These are phyloP conservation scores for Gouania willdenowi DNA, from an alignment of 2,797 vertebrate genomes.

Conservation along the genomic window DNA sequence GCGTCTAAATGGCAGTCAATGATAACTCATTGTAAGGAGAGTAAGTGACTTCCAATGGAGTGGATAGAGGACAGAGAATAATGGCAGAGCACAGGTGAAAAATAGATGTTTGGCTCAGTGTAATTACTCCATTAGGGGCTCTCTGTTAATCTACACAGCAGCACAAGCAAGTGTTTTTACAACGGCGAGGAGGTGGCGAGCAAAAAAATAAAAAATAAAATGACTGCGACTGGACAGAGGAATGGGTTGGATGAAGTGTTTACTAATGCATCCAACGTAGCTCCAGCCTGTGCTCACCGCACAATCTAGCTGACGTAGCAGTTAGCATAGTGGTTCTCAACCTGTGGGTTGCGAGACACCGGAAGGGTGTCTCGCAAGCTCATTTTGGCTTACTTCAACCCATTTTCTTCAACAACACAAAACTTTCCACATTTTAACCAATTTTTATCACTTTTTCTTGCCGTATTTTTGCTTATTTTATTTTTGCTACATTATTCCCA, in stretches of 20 bases:
- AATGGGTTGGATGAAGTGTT: slow-evolving; percentile 65
- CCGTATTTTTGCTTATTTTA: no score
- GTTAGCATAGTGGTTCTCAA: no score
- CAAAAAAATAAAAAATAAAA: no score
- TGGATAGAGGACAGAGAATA: slow-evolving; percentile 91
- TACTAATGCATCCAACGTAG: slow-evolving; percentile 70
- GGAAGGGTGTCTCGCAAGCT: no score
- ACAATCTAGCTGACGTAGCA: slow-evolving; percentile 60
- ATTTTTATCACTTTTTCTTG: no score
- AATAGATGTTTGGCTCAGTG: slow-evolving; percentile 85
- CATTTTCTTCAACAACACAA: no score
- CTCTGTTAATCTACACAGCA: slow-evolving; percentile 80
- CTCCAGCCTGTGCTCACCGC: slow-evolving; percentile 43
- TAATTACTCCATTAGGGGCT: slow-evolving; percentile 86
- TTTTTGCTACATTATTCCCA: no score
- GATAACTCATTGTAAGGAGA: slow-evolving; percentile 97
- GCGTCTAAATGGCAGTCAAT: slow-evolving; percentile 94
- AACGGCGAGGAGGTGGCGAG: slow-evolving; percentile 67
- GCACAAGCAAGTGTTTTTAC: slow-evolving; percentile 78
- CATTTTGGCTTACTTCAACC: no score
- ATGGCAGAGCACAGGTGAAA: slow-evolving; percentile 87
- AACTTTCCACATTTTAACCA: no score
- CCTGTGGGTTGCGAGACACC: no score
- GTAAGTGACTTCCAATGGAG: slow-evolving; percentile 94
- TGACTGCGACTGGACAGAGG: slow-evolving; percentile 66